Evolutionary conservation across 2,888 invertebrate genomes (phyloP), one percentile per base, ranked within the genome.

Genomic region (Heliothis peltigera): DNA sequence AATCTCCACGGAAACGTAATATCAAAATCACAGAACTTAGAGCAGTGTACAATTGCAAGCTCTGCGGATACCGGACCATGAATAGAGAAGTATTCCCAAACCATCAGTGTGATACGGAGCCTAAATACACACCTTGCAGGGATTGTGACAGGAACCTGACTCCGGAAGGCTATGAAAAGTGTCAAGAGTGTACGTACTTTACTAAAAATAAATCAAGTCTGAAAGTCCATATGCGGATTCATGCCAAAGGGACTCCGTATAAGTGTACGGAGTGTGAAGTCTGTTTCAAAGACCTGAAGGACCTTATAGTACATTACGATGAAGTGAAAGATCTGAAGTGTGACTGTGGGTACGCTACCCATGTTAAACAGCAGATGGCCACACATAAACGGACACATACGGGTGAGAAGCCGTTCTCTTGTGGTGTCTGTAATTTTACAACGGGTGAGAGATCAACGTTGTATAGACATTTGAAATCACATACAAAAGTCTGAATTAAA

Each of bases 11-110:
- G 0, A 22, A 57, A n/a, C 35, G 42, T 0, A 19, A 3, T 1
- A n/a, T 79, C 1, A 77, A 74, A 62, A 79, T 79, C 4, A 77
- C 68, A 0, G 57, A 79, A 56, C 28, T 79, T 1, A 61, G 42
- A 48, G 78, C 80, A 0, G 22, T 79, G 5, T 77, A 77, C 52
- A 77, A 80, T 6, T 79, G 79, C 22, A 74, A 25, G 7, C 5
- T 17, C 0, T 79, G 79, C 0, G 80, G 74, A 0, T 79, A 51
- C 52, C 66, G 71, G 0, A 67, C 77, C 0, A 65, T 80, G 74
- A 25, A 67, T 4, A 8, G 59, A 1, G 44, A 53, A 0, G 17
- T 44, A 0, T 64, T 71, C 0, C 21, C 58, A 1, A 53, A 28
- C 10, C 79, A 79, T 18, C 39, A 21, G 7, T 77, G 77, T 17